These are phyloP conservation scores for Epistrophe grossulariae DNA, from an alignment of 2,888 invertebrate species.

Conservation along the genomic window DNA sequence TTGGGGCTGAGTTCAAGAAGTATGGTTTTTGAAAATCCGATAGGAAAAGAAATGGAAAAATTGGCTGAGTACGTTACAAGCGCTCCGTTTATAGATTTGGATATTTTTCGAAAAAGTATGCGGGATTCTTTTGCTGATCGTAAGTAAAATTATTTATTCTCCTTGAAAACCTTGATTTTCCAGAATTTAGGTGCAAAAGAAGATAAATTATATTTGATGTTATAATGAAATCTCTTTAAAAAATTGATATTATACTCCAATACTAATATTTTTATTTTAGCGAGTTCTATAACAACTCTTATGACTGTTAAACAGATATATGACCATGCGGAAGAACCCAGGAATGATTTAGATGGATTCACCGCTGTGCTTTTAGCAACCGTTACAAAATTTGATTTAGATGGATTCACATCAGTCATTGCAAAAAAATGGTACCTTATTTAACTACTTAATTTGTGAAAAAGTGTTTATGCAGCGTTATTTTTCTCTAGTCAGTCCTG, in stretches of 20 bases:
- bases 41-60: conserved; percentile 86
- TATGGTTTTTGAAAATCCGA: conserved; percentile 90
- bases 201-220: too few species aligned
- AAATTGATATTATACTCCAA: too few species aligned
- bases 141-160: conserved; percentile 78
- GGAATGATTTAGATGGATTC: conserved; percentile 85
- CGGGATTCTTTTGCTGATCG: conserved; percentile 82
- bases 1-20: conserved; percentile 85
- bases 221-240: too few species aligned
- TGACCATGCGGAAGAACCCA: conserved; percentile 83
- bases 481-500: conserved; percentile 78
- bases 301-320: conserved; percentile 87
- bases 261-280: conserved; percentile 80
- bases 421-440: conserved; percentile 84
- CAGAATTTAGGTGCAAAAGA: too few species aligned
- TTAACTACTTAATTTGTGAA: conserved; percentile 56
- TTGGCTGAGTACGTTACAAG: conserved; percentile 80
- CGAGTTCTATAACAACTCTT: conserved; percentile 85
- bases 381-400: conserved; percentile 89
- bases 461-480: not conserved
- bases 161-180: too few species aligned
- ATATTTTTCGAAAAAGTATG: conserved; percentile 74
- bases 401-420: conserved; percentile 84
- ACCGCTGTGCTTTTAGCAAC: conserved; percentile 89
- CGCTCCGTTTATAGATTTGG: conserved; percentile 71